These are phyloP conservation scores for Allygus modestus DNA, from an alignment of 2,888 invertebrate genomes.

Conservation along the genomic window DNA sequence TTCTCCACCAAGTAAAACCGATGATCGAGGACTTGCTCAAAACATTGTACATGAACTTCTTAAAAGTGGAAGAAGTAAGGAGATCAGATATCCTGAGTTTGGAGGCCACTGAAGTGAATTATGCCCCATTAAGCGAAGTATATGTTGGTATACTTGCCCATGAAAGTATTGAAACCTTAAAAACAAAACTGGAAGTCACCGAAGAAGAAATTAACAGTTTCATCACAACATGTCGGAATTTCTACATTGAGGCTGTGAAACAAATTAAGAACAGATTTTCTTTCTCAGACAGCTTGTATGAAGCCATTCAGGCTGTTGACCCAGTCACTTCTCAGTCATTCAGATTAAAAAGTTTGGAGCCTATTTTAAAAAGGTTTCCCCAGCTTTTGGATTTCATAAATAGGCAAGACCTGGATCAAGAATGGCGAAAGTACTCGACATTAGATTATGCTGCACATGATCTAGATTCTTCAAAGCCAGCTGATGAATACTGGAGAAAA, in stretches of 20 bases:
- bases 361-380: background rate
- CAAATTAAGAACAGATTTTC: constrained; percentile 56
- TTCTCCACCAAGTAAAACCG: constrained; percentile 31
- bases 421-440: background rate
- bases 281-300: constrained; percentile 50
- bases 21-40: background rate
- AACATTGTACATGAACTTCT: background rate
- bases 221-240: constrained; percentile 35
- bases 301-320: constrained; percentile 51
- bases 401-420: background rate
- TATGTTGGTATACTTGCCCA: background rate
- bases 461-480: background rate
- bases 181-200: background rate
- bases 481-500: constrained; percentile 1
- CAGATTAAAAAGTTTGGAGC: background rate
- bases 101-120: background rate
- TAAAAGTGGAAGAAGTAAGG: background rate
- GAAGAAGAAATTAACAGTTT: background rate
- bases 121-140: constrained; percentile 16
- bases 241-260: constrained; percentile 30
- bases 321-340: constrained; percentile 5
- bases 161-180: background rate
- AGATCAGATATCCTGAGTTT: background rate
- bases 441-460: background rate
- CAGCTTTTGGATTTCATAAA: background rate